phyloP scores from a whole-genome alignment of 2,888 invertebrate species.

The Ypsolopha sequella region DNA sequence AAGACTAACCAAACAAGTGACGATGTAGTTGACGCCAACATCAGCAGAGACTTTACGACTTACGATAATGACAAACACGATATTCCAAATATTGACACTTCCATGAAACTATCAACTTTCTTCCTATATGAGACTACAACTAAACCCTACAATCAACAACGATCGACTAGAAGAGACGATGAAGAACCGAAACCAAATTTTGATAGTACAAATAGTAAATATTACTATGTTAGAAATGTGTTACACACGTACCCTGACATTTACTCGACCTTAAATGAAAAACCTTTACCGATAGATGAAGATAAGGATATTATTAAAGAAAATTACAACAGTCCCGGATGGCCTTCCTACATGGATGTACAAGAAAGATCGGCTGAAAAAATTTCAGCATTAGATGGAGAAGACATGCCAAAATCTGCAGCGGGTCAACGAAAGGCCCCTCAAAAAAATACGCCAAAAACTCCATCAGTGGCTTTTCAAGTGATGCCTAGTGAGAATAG shows the following conservation, averaged over 20 bases:
- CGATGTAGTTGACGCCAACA: slow-evolving; percentile 13
- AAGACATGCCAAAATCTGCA: slow-evolving; percentile 18
- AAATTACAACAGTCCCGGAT: slow-evolving; percentile 27
- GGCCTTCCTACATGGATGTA: slow-evolving; percentile 22
- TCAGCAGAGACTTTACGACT: slow-evolving; percentile 51
- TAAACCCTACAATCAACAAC: slow-evolving; percentile 40
- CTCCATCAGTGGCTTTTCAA: slow-evolving; percentile 58
- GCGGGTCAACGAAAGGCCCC: slow-evolving; percentile 29
- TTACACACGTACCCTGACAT: slow-evolving; percentile 45
- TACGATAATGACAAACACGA: slow-evolving; percentile 23
- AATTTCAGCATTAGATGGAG: slow-evolving; percentile 32
- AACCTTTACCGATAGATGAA: slow-evolving; percentile 11
- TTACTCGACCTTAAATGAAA: slow-evolving; percentile 17
- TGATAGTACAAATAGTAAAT: slow-evolving; percentile 34
- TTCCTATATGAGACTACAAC: slow-evolving; percentile 53
- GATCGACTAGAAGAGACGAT: slow-evolving; percentile 54
- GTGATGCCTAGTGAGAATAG: slow-evolving; percentile 63
- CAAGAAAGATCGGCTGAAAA: slow-evolving; percentile 45
- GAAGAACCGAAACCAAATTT: slow-evolving; percentile 24
- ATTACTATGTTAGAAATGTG: slow-evolving; percentile 55
- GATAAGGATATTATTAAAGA: slow-evolving; percentile 22
- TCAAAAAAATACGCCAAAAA: slow-evolving; percentile 32
- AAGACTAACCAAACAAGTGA: slow-evolving; percentile 1
- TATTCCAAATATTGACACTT: slow-evolving; percentile 19
- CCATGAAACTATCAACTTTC: slow-evolving; percentile 51